phyloP scores from a whole-genome alignment of 2,113 vertebrate genomes.

The Calidris pygmaea region DNA sequence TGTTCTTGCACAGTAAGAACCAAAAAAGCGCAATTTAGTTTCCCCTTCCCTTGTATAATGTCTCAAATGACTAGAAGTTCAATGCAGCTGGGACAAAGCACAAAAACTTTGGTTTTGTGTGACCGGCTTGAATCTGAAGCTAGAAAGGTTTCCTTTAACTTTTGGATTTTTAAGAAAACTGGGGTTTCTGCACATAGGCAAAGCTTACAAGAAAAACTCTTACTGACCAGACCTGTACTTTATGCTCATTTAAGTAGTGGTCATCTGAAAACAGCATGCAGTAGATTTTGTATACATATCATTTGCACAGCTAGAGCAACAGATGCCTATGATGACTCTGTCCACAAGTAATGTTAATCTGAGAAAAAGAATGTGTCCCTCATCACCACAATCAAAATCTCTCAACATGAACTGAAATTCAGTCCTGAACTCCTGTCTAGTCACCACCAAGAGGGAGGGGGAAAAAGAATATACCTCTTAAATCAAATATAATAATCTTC shows the following conservation, averaged over 20 bases:
- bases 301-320: neutral
- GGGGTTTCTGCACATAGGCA: neutral
- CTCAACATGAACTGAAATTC: neutral
- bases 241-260: accelerated
- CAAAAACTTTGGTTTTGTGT: neutral
- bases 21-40: neutral
- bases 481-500: neutral
- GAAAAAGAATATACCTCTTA: neutral
- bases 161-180: neutral
- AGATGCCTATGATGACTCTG: neutral
- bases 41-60: neutral
- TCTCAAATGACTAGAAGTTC: neutral
- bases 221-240: neutral
- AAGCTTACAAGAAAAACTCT: neutral
- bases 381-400: neutral
- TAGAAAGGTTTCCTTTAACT: neutral
- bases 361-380: neutral
- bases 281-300: neutral
- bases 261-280: neutral
- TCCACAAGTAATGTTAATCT: neutral
- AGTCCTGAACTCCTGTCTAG: neutral
- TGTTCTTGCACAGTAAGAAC: neutral
- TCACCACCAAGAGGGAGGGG: neutral
- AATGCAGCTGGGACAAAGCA: neutral
- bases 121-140: neutral